Evolutionary conservation across 2,888 invertebrate species (phyloP).

Genomic region (Laspeyria flexula): DNA sequence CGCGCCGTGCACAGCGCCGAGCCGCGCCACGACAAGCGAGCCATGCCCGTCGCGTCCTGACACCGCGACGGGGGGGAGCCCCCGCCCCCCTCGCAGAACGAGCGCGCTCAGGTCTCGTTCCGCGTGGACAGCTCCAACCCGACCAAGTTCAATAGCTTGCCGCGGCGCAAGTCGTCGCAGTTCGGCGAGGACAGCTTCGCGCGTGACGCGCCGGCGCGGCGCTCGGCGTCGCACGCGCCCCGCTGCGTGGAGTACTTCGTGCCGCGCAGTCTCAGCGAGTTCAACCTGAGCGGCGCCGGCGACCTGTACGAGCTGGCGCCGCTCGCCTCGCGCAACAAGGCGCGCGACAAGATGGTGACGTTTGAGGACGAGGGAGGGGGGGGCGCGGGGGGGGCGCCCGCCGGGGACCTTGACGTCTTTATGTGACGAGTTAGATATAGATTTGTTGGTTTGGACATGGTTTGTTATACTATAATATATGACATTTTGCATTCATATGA

Average conservation of each 20-base stretch:
- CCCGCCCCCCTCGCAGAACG: constrained; percentile 63
- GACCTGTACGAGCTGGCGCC: constrained; percentile 52
- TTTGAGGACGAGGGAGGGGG: constrained; percentile 89
- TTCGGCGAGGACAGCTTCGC: constrained; percentile 84
- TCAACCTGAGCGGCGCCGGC: constrained; percentile 88
- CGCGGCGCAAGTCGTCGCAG: constrained; percentile 75
- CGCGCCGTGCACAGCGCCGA: constrained; percentile 78
- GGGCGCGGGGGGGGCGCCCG: constrained; percentile 69
- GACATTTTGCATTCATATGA: constrained; percentile 46
- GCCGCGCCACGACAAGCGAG: constrained; percentile 79
- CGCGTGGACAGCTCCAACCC: constrained; percentile 73
- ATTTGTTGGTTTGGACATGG: constrained; percentile 57
- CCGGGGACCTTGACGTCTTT: constrained; percentile 92
- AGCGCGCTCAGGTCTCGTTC: constrained; percentile 68
- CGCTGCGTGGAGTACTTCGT: constrained; percentile 93
- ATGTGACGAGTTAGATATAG: constrained; percentile 88
- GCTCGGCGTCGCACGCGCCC: constrained; percentile 87
- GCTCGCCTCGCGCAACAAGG: constrained; percentile 79
- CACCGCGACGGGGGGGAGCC: constrained; percentile 75
- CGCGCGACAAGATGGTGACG: constrained; percentile 91
- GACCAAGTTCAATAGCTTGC: constrained; percentile 85
- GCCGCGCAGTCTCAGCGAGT: constrained; percentile 93
- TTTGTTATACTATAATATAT: constrained; percentile 72
- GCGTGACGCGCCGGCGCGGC: constrained; percentile 88
- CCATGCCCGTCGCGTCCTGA: constrained; percentile 86